Evolutionary conservation across 2,113 vertebrate species (phyloP).

Genomic region (Gadus macrocephalus): DNA sequence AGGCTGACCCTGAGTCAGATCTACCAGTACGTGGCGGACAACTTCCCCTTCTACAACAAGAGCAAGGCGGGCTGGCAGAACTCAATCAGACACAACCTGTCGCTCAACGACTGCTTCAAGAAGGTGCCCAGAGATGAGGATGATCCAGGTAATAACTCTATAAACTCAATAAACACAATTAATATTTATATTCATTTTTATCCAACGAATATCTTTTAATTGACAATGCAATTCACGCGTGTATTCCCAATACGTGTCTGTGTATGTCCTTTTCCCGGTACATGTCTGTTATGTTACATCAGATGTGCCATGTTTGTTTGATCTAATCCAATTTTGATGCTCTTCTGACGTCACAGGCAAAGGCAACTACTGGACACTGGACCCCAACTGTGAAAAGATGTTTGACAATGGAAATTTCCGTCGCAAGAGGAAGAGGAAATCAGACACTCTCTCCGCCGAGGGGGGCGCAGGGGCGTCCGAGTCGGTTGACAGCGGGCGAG

Average conservation of each 20-base stretch:
- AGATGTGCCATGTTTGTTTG: too few relatives aligned
- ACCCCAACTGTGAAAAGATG: slow-evolving; percentile 99
- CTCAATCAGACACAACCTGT: slow-evolving; percentile 91
- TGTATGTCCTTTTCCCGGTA: not conserved
- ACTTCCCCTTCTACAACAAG: slow-evolving; percentile 98
- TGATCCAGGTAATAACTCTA: slow-evolving; percentile 81
- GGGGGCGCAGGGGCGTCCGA: slow-evolving; percentile 67
- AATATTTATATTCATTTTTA: not conserved
- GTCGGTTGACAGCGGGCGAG: slow-evolving; percentile 73
- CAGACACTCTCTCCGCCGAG: slow-evolving; percentile 71
- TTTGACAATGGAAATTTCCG: slow-evolving; percentile 99
- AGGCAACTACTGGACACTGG: slow-evolving; percentile 98
- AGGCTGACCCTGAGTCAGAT: slow-evolving; percentile 96
- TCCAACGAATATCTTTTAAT: not conserved
- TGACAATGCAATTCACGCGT: not conserved
- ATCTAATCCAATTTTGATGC: not conserved
- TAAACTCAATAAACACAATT: not conserved
- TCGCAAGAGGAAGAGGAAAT: slow-evolving; percentile 96
- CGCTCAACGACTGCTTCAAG: slow-evolving; percentile 95
- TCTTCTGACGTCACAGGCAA: slow-evolving; percentile 73
- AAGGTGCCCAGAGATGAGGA: slow-evolving; percentile 96
- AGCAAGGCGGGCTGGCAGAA: slow-evolving; percentile 98
- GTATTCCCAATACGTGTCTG: not conserved
- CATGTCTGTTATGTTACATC: not conserved
- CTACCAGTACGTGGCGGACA: slow-evolving; percentile 98